phyloP scores from a whole-genome alignment of 2,113 vertebrate species.

The Tetrao urogallus region DNA sequence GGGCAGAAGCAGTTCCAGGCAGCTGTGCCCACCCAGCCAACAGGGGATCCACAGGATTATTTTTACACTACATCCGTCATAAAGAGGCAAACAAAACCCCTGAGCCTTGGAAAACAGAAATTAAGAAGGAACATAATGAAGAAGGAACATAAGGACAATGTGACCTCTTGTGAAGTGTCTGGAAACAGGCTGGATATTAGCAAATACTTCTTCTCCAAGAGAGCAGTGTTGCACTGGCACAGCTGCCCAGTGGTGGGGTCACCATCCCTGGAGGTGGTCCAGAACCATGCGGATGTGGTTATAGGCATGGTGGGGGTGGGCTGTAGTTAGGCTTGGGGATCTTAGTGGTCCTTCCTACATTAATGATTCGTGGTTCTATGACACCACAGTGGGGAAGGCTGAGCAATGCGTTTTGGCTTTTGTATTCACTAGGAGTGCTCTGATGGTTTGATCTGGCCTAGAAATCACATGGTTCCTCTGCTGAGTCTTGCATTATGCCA shows the following conservation, averaged over 20 bases:
- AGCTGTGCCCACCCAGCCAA: background rate
- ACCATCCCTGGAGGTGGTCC: too few relatives aligned
- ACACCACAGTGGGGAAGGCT: background rate
- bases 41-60: background rate
- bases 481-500: background rate
- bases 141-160: background rate
- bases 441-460: background rate
- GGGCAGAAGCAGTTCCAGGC: background rate
- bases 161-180: background rate
- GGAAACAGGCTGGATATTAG: background rate
- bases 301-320: too few relatives aligned
- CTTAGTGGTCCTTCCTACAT: too few relatives aligned
- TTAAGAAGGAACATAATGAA: background rate
- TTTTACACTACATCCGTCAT: rapidly evolving
- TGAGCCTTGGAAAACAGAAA: background rate
- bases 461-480: background rate
- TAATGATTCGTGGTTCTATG: too few relatives aligned
- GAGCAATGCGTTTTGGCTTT: background rate
- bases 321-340: too few relatives aligned
- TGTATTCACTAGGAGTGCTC: background rate
- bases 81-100: background rate
- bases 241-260: too few relatives aligned
- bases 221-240: too few relatives aligned
- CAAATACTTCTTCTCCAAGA: too few relatives aligned
- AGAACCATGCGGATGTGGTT: too few relatives aligned